Base-by-base conservation (phyloP, 2,888 invertebrate species). In the Hanleya hanleyi region DNA sequence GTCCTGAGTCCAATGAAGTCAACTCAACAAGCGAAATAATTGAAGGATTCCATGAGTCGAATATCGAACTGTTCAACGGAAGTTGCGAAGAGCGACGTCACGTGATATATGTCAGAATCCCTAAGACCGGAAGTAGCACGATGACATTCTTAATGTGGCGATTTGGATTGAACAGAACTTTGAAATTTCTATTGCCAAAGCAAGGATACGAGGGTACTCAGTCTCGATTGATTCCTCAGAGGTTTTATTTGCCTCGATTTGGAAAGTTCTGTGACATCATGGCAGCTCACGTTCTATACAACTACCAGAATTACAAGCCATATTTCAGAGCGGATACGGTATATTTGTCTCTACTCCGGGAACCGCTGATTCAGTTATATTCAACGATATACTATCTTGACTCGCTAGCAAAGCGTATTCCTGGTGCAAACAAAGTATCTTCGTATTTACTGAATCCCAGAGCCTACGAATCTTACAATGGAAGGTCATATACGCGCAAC, bases 51-150 rank as follows among this genome's bases (percentile, higher is more conserved):
- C n/a, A n/a, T n/a, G n/a, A n/a, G n/a, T n/a, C n/a, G n/a, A n/a
- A n/a, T n/a, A n/a, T n/a, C n/a, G n/a, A n/a, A n/a, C n/a, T n/a
- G n/a, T n/a, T n/a, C n/a, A n/a, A n/a, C n/a, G n/a, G n/a, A n/a
- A n/a, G 41, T 18, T 18, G 57, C 26, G 26, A 57, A 9, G 57
- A 57, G 29, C 18, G 26, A 4, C 22, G 32, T 15, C 57, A 57
- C 57, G 57, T 57, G 57, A 29, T 57, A 12, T 57, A 57, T 32
- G 57, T 57, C 7, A 57, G 57, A 57, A 57, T 57, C 22, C 57
- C 57, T 32, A 57, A 57, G 29, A 57, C 57, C 57, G 57, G 57
- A 57, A 57, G 57, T 26, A 57, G 57, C 9, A 57, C 57, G 29
- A 57, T 57, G 57, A 57, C 57, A 4, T 26, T 7, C 29, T 15